These are phyloP conservation scores for Dryoscopus gambensis DNA, from an alignment of 2,113 vertebrate species.

Conservation along the genomic window DNA sequence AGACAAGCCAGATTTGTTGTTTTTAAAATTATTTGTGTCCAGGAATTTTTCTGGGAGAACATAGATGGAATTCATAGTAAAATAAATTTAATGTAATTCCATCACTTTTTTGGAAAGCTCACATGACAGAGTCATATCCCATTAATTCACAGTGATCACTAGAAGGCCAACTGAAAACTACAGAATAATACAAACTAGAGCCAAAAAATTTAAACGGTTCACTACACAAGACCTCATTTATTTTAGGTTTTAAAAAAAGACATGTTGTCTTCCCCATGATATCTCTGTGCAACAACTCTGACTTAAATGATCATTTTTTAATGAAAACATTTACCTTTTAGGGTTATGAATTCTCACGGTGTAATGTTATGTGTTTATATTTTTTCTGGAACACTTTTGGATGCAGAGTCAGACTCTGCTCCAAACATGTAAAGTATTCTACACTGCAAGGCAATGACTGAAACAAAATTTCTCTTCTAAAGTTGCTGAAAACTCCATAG, in stretches of 20 bases:
- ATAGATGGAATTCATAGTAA: constrained; percentile 55
- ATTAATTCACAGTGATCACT: constrained; percentile 55
- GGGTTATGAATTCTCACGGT: constrained; percentile 18
- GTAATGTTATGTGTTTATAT: background rate
- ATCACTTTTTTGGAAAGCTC: constrained; percentile 44
- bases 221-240: constrained; percentile 41
- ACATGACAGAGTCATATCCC: constrained; percentile 47
- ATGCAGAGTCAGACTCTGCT: background rate
- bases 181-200: constrained; percentile 40
- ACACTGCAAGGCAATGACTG: background rate
- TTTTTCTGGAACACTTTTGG: constrained; percentile 2
- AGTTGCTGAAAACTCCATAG: constrained; percentile 7
- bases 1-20: constrained; percentile 28
- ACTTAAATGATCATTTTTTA: background rate
- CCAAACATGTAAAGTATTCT: background rate
- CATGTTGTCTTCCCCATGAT: background rate
- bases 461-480: background rate
- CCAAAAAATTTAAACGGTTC: constrained; percentile 46
- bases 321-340: background rate
- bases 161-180: constrained; percentile 52
- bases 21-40: constrained; percentile 52
- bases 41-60: constrained; percentile 48
- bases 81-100: constrained; percentile 60
- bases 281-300: background rate
- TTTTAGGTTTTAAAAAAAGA: background rate